Percentiles rank a stretch among this genome's conserved stretches.
Conservation (phyloP, 2,113 vertebrate genomes). For the Halcyon senegalensis region DNA sequence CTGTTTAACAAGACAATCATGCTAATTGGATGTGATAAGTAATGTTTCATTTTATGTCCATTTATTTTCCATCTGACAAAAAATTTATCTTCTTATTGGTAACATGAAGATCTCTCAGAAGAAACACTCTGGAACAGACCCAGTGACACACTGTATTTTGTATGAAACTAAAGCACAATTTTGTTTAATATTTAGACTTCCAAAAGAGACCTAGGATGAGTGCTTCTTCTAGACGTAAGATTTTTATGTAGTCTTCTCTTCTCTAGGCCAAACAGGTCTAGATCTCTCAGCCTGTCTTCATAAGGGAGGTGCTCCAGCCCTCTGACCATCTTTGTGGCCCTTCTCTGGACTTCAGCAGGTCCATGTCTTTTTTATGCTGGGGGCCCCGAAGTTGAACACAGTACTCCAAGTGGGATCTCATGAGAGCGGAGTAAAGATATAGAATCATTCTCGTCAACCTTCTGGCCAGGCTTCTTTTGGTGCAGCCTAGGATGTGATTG, state of each 20-base stretch:
- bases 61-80: neutral
- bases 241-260: neutral
- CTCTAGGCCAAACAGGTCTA: neutral
- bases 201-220: neutral
- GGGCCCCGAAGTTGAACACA: neutral
- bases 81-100: neutral
- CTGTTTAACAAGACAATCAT: neutral
- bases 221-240: neutral
- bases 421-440: neutral
- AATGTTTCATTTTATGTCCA: neutral
- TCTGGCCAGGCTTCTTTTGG: neutral
- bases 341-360: neutral
- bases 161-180: neutral
- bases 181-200: neutral
- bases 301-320: neutral
- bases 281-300: neutral
- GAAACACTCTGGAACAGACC: neutral
- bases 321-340: neutral
- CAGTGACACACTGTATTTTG: no score
- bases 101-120: neutral
- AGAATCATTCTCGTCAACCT: neutral
- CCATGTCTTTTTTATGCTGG: neutral
- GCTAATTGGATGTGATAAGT: neutral
- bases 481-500: neutral
- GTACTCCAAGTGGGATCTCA: neutral